Evolutionary conservation across 2,113 vertebrate genomes (phyloP).

Genomic region (Nannospalax galili): DNA sequence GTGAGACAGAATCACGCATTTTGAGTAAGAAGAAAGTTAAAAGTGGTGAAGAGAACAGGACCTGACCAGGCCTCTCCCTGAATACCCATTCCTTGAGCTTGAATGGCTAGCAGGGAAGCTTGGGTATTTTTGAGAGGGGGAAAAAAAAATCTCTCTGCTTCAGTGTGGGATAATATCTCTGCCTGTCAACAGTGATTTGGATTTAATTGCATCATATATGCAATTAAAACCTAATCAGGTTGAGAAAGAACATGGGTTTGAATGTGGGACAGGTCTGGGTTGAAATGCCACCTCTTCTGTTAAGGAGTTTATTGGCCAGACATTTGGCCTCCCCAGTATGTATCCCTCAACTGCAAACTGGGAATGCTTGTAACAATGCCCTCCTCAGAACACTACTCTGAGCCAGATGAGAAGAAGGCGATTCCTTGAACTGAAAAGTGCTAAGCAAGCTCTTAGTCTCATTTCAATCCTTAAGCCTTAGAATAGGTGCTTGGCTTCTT

Average conservation of each 20-base stretch:
- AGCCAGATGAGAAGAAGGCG: not conserved
- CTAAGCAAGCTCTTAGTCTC: not conserved
- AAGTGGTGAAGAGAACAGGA: not conserved
- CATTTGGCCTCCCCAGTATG: not conserved
- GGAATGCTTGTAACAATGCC: not conserved
- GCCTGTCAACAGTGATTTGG: slow-evolving; percentile 48
- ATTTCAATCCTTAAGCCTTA: not conserved
- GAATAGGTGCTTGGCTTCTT: not conserved
- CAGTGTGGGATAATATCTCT: slow-evolving; percentile 36
- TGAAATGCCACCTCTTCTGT: not conserved
- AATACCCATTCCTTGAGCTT: not conserved
- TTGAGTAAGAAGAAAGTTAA: slow-evolving; percentile 49
- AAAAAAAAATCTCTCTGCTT: not conserved
- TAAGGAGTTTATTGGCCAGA: not conserved
- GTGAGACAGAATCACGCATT: not conserved
- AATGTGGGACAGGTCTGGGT: not conserved
- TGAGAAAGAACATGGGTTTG: not conserved
- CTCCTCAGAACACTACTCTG: not conserved
- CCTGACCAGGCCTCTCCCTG: not conserved
- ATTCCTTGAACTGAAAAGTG: not conserved
- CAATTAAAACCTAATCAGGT: not conserved
- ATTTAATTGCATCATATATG: slow-evolving; percentile 61
- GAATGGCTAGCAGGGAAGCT: not conserved
- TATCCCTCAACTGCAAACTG: not conserved
- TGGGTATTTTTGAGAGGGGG: not conserved